Evolutionary conservation across 2,113 vertebrate species (phyloP).

Genomic region (Excalfactoria chinensis): DNA sequence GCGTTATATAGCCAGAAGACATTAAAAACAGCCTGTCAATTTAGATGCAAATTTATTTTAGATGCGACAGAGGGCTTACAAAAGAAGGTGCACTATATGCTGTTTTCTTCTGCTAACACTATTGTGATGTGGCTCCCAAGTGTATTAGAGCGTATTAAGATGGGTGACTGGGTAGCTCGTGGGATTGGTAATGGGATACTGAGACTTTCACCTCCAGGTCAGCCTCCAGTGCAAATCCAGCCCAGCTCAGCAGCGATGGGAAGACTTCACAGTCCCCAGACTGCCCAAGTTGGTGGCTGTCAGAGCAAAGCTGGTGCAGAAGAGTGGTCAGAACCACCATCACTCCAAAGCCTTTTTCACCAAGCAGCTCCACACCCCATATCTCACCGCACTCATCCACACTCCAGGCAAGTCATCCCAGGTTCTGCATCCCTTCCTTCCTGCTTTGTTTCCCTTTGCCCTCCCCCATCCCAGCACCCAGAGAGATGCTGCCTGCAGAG

Average conservation of each 20-base stretch:
- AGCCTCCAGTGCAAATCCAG: neutral
- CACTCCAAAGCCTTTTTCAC: neutral
- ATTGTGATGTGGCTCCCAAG: neutral
- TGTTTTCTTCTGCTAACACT: conserved; percentile 16
- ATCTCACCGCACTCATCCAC: too few relatives aligned
- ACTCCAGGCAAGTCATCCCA: neutral
- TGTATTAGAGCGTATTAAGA: neutral
- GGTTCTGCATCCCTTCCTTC: neutral
- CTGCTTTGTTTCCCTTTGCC: neutral
- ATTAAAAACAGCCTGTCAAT: conserved; percentile 51
- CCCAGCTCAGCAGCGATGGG: neutral
- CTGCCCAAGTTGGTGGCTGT: neutral
- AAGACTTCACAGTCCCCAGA: neutral
- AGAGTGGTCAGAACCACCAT: neutral
- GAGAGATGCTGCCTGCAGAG: neutral
- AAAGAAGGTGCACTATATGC: conserved; percentile 35
- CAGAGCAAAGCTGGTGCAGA: neutral
- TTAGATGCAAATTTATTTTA: conserved; percentile 67
- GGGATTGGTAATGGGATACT: neutral
- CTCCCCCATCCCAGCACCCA: neutral
- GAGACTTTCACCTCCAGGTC: neutral
- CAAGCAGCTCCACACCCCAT: too few relatives aligned
- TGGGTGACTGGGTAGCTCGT: neutral
- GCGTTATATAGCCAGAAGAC: neutral
- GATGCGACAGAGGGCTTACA: conserved; percentile 42